Evolutionary conservation across 2,797 vertebrate species (phyloP).

Genomic region (Spea hammondii): DNA sequence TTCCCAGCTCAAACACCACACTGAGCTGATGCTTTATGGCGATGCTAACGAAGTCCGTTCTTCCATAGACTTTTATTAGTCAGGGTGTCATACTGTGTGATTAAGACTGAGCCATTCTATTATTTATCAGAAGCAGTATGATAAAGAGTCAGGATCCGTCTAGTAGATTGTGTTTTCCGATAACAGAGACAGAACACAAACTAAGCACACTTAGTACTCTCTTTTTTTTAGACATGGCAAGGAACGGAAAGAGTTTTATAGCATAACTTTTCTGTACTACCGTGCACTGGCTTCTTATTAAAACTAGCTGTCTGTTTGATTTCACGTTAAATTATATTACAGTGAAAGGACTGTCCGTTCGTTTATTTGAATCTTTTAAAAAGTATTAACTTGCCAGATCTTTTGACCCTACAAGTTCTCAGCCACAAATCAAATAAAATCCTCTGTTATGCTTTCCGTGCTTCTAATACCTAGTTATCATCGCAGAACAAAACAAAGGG

Average conservation of each 20-base stretch:
- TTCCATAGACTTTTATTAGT: no score
- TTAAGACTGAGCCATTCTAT: no score
- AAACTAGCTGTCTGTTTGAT: constrained; percentile 6
- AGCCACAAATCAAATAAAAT: constrained; percentile 25
- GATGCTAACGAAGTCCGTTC: no score
- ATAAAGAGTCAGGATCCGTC: no score
- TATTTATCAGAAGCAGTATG: no score
- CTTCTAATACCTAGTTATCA: constrained; percentile 46
- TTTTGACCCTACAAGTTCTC: constrained; percentile 36
- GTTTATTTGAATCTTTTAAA: constrained; percentile 34
- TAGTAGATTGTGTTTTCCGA: no score
- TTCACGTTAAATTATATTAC: constrained; percentile 48
- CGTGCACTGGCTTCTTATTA: not conserved
- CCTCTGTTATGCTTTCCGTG: constrained; percentile 20
- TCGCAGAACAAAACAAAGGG: constrained; percentile 46
- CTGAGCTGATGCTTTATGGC: no score
- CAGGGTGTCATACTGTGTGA: no score
- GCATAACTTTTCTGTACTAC: not conserved
- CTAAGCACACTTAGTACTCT: no score
- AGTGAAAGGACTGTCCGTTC: constrained; percentile 52
- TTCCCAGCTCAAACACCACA: no score
- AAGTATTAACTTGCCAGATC: constrained; percentile 33
- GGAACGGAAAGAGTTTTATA: not conserved
- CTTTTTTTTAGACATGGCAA: no score
- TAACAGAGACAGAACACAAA: no score